phyloP scores from a whole-genome alignment of 2,113 vertebrate genomes.

The Deroptyus accipitrinus region DNA sequence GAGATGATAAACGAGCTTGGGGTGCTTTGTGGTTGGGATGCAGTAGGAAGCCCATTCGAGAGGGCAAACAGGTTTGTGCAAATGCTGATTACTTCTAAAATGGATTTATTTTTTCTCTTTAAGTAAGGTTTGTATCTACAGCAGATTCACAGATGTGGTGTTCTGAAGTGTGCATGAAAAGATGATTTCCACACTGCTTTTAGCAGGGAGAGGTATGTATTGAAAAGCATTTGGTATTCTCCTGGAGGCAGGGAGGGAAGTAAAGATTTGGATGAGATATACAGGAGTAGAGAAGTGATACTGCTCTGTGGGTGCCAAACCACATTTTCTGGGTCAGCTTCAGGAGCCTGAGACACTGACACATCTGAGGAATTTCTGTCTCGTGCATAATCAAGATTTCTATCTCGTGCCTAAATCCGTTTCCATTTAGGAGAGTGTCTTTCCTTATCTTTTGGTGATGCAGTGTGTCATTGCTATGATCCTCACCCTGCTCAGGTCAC shows the following conservation, averaged over 20 bases:
- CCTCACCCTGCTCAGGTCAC: not conserved
- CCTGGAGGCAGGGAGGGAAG: not conserved
- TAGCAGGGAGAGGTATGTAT: not conserved
- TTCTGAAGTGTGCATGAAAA: not conserved
- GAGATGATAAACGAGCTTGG: slow-evolving; percentile 36
- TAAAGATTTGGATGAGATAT: not conserved
- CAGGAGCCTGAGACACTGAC: not conserved
- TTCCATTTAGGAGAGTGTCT: not conserved
- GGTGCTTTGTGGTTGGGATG: not conserved
- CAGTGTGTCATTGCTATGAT: rapidly evolving
- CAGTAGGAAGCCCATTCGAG: not conserved
- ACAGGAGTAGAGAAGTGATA: not conserved
- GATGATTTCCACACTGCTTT: not conserved
- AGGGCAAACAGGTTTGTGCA: slow-evolving; percentile 6
- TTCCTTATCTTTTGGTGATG: not conserved
- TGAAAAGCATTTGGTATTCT: not conserved
- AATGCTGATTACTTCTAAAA: not conserved
- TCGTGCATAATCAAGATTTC: not conserved
- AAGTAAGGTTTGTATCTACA: not conserved
- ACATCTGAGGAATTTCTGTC: not conserved
- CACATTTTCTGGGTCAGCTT: not conserved
- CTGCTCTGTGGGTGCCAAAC: not conserved
- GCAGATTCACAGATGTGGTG: not conserved
- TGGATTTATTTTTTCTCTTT: not conserved
- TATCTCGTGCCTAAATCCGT: rapidly evolving